Conservation (phyloP, 2,113 vertebrate genomes). For the Cacatua alba region DNA sequence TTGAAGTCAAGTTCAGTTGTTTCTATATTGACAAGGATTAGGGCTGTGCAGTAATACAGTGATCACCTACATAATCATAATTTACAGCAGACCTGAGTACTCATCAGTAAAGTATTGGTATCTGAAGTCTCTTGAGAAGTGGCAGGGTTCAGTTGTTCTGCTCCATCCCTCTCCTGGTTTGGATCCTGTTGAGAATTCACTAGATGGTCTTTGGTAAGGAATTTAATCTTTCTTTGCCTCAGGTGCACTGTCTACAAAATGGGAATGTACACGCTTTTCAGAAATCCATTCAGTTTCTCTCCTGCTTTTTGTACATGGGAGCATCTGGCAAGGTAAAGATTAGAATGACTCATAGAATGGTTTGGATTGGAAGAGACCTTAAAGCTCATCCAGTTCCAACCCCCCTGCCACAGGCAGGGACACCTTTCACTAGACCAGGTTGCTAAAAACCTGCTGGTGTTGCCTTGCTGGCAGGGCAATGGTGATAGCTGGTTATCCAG, state of each 20-base stretch:
- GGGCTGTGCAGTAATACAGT: neutral
- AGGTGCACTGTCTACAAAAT: neutral
- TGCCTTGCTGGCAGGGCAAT: neutral
- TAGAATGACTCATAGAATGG: neutral
- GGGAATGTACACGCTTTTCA: neutral
- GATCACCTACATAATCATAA: neutral
- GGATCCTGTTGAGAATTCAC: neutral
- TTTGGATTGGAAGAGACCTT: neutral
- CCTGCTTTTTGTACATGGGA: neutral
- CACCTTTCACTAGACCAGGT: neutral
- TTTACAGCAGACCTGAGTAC: neutral
- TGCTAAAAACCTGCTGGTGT: neutral
- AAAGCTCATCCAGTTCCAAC: neutral
- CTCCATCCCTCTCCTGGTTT: neutral
- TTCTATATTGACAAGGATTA: neutral
- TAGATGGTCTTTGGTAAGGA: neutral
- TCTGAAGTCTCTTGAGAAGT: neutral
- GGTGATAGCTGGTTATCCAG: neutral
- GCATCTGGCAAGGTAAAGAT: neutral
- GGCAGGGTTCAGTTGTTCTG: neutral
- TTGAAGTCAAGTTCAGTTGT: neutral
- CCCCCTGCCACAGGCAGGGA: neutral
- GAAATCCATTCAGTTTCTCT: neutral
- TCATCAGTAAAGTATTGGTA: neutral
- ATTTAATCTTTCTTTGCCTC: neutral